Conservation (phyloP, 1,140 invertebrate genomes). For the Drosophila pandora region DNA sequence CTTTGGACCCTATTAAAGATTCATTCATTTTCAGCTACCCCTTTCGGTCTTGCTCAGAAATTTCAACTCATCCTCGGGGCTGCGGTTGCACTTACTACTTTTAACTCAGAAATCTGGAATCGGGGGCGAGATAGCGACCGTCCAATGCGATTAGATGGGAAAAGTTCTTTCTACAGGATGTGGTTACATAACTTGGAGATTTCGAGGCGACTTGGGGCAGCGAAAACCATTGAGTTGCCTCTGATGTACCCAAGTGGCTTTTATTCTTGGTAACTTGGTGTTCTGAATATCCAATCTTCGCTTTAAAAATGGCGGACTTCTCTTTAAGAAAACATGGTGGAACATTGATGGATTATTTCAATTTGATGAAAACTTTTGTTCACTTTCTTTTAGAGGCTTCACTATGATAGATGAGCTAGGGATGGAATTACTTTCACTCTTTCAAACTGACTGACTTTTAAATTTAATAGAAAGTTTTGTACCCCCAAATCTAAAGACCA, state of each 20-base stretch:
- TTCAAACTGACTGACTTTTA: background rate
- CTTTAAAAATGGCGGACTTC: background rate
- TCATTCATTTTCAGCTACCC: slow-evolving; percentile 65
- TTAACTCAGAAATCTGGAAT: background rate
- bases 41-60: slow-evolving; percentile 34
- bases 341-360: slow-evolving; percentile 72
- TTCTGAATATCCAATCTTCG: slow-evolving; percentile 4
- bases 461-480: slow-evolving; percentile 7
- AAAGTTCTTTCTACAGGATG: slow-evolving; percentile 54
- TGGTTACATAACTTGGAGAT: slow-evolving; percentile 35
- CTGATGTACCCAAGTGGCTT: slow-evolving; percentile 31
- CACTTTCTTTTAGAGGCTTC: slow-evolving; percentile 16
- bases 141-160: slow-evolving; percentile 34
- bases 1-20: slow-evolving; percentile 75
- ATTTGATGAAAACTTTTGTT: slow-evolving; percentile 53
- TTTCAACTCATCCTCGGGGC: slow-evolving; percentile 19
- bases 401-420: slow-evolving; percentile 45
- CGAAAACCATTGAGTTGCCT: slow-evolving; percentile 25
- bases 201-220: slow-evolving; percentile 5
- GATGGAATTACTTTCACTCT: slow-evolving; percentile 36
- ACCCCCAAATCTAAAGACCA: background rate
- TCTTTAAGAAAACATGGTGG: background rate
- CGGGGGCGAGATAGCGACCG: slow-evolving; percentile 5
- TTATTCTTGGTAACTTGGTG: slow-evolving; percentile 1
- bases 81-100: slow-evolving; percentile 58